Evolutionary conservation across 2,113 vertebrate genomes (phyloP), one percentile per base, ranked within the genome.

Genomic region (Burhinus oedicnemus): DNA sequence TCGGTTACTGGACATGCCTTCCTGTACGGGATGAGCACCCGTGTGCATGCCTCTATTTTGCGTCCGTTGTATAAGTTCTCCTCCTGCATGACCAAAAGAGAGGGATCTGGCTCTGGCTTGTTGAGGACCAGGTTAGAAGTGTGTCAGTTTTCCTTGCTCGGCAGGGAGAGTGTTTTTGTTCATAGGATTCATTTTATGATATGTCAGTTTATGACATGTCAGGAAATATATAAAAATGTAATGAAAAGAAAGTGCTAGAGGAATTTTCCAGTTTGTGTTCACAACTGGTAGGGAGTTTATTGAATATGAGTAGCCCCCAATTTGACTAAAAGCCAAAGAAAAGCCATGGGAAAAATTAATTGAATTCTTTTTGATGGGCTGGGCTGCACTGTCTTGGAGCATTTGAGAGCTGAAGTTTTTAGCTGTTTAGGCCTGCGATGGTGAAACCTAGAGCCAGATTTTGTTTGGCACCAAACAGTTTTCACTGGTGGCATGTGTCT

Each of bases 11-110:
- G 54, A 26, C 5, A 1, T 42, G 30, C 23, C 38, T 79, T 55
- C 47, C 30, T 36, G 29, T 52, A 18, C 0, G 1, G 2, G 6
- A 9, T 0, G 1, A 16, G n/a, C 30, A 42, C 7, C 18, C 1
- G 0, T 9, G 36, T 10, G 9, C 0, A 0, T 83, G 36, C 29
- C 52, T 72, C 40, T 74, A 0, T 69, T 69, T 78, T 34, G 23
- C 12, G 0, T 38, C 38, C 4, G 0, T 42, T n/a, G 18, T 23
- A 29, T 45, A 8, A 66, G 61, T 40, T 68, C 58, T 89, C 44
- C 15, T 57, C 22, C 22, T 77, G 45, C 18, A 4, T 4, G 27
- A 30, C 20, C 3, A 3, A 32, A 51, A 55, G 14, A 40, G 26
- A 44, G 32, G 30, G 49, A 70, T 52, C 51, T 57, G 52, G 5